These are phyloP conservation scores for Tricholaema leucomelas DNA, from an alignment of 2,113 vertebrate genomes.

Conservation along the genomic window DNA sequence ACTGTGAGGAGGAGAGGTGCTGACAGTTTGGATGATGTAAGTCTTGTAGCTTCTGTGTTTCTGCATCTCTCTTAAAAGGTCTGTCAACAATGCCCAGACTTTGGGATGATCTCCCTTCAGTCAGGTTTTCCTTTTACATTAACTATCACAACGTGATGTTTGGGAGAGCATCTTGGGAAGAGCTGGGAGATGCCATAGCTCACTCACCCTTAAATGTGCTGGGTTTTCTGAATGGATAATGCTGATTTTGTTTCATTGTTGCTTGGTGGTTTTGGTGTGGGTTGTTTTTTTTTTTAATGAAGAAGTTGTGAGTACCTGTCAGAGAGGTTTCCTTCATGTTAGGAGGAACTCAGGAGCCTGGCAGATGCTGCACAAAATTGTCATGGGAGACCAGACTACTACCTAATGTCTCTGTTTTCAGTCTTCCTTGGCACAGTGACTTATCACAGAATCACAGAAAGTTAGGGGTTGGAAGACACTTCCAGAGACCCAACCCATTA, in stretches of 20 bases:
- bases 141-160: rapidly evolving
- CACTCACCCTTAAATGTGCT: not conserved
- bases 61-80: constrained; percentile 20
- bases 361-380: not conserved
- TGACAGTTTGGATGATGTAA: constrained; percentile 37
- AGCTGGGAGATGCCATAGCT: not conserved
- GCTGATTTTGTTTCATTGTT: not conserved
- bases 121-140: not conserved
- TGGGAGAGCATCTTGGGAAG: not conserved
- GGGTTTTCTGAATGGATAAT: not conserved
- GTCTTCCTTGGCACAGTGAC: not conserved
- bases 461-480: no score
- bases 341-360: not conserved
- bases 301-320: not conserved
- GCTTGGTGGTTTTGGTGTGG: not conserved
- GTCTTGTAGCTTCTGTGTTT: constrained; percentile 33
- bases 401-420: not conserved
- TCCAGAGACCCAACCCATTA: no score
- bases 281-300: not conserved
- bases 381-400: not conserved
- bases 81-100: constrained; percentile 17
- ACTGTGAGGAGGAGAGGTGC: constrained; percentile 31
- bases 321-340: not conserved
- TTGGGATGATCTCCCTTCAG: constrained; percentile 6
- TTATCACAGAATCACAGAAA: not conserved